A percentile compares a stretch with the other conserved stretches of the same genome.
Evolutionary conservation across 2,113 vertebrate species (phyloP).

Genomic region (Rhinoptilus africanus): DNA sequence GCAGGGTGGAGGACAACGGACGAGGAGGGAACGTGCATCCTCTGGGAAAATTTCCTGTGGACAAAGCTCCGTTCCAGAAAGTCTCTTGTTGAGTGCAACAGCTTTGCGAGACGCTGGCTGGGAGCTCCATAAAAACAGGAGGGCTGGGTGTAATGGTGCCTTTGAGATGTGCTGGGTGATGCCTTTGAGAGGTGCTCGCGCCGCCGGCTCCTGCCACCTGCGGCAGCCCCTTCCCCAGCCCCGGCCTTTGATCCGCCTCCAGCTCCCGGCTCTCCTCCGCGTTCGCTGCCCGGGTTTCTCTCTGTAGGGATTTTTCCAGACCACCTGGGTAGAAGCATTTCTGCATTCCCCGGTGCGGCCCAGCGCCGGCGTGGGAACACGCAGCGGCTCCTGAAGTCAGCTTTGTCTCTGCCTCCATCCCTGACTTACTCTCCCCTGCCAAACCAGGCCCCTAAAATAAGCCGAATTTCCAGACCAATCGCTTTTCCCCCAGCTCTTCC

Average conservation of each 20-base stretch:
- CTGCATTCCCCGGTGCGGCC: background rate
- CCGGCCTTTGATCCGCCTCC: background rate
- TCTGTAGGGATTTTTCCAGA: slow-evolving; percentile 48
- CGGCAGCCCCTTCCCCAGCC: slow-evolving; percentile 14
- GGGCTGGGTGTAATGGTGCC: background rate
- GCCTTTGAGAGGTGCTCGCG: background rate
- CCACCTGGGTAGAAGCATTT: slow-evolving; percentile 23
- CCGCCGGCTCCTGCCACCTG: slow-evolving; percentile 3
- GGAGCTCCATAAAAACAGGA: background rate
- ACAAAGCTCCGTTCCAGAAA: background rate
- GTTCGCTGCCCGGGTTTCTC: background rate
- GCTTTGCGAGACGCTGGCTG: background rate
- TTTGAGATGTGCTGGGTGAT: background rate
- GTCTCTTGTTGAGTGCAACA: fast-evolving
- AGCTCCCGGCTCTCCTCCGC: background rate
- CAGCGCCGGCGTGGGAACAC: background rate
- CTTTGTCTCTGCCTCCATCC: background rate
- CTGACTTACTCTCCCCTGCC: background rate
- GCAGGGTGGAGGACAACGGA: fast-evolving
- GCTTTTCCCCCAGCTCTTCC: background rate
- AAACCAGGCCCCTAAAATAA: background rate
- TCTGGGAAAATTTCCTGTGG: background rate
- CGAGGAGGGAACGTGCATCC: background rate
- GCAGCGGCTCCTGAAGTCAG: background rate
- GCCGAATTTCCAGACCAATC: background rate